Evolutionary conservation across 2,797 vertebrate genomes (phyloP), one percentile per base, ranked within the genome.

Genomic region (Sitta carolinensis): DNA sequence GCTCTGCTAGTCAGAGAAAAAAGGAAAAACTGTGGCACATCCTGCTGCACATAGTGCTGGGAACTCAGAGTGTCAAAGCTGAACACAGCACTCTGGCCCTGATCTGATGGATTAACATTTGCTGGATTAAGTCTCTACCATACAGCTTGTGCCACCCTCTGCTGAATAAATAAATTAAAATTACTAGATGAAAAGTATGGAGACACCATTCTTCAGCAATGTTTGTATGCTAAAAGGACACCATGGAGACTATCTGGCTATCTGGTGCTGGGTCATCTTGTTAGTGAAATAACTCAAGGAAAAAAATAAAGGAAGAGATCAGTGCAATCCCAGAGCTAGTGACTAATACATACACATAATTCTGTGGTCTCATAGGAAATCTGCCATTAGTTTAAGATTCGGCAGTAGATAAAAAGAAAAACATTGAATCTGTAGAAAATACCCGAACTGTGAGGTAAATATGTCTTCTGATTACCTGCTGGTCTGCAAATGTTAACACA

Each of bases 381-480:
- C 34, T 61, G 32, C 20, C 42, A 19, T 69, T 73, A 73, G 40
- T 25, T 38, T 74, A 57, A 58, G 11, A 70, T 57, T 61, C 78
- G 79, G 47, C 75, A 81, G 40, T 23, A 73, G n/a, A 47, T 58
- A 72, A 85, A 93, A 91, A 80, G 54, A 57, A 94, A 90, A 76
- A 32, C n/a, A 66, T 6, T 16, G 15, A 54, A 78, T 81, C 13
- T 26, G 32, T 87, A 82, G 64, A 52, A 95, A 91, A 85, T 0
- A 0, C 15, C 38, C 54, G 55, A 47, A 52, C 16, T 52, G 51
- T 68, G 43, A 76, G 23, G 38, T 64, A 85, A 90, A 83, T 54
- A 22, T 72, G 12, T 51, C n/a, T 64, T 90, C 75, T 90, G 32
- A 72, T 70, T 70, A 30, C 47, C 52, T 72, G 9, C 27, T 83